A percentile compares a stretch with the other conserved stretches of the same genome.
phyloP scores from a whole-genome alignment of 2,113 vertebrate species.

The Mastomys natalensis region DNA sequence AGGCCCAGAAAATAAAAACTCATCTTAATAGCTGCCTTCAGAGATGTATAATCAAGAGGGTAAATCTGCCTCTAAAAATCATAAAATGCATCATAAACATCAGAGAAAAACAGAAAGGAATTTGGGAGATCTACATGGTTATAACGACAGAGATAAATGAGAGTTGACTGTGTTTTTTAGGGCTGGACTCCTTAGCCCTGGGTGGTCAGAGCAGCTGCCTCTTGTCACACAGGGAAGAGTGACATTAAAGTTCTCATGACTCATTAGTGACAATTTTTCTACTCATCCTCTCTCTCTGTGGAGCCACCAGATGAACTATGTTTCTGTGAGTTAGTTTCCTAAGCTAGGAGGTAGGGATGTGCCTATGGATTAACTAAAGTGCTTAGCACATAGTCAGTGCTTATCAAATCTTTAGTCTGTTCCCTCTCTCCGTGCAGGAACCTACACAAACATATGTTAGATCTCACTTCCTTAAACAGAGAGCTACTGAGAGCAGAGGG shows the following conservation, averaged over 20 bases:
- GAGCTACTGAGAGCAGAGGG: not conserved
- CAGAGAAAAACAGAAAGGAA: conserved; percentile 51
- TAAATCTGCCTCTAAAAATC: conserved; percentile 59
- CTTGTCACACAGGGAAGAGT: not conserved
- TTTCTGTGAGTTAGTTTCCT: not conserved
- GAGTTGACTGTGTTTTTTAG: not conserved
- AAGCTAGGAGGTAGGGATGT: not conserved
- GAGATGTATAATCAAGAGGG: conserved; percentile 55
- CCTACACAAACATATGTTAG: not conserved
- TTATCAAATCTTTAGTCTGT: not conserved
- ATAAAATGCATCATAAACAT: conserved; percentile 3
- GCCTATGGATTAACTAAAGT: not conserved
- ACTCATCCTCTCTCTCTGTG: not conserved
- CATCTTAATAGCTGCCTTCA: conserved; percentile 54
- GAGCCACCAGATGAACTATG: not conserved
- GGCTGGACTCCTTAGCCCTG: not conserved
- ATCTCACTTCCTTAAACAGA: not conserved
- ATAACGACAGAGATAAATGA: not conserved
- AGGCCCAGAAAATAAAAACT: conserved; percentile 37
- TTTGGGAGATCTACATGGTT: not conserved
- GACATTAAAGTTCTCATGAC: not conserved
- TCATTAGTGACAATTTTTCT: not conserved
- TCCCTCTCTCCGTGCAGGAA: not conserved
- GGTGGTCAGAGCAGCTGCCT: conserved; percentile 19
- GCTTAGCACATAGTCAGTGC: not conserved